These are phyloP conservation scores for Nemapogon koenigi DNA, from an alignment of 2,888 invertebrate genomes.

Conservation along the genomic window DNA sequence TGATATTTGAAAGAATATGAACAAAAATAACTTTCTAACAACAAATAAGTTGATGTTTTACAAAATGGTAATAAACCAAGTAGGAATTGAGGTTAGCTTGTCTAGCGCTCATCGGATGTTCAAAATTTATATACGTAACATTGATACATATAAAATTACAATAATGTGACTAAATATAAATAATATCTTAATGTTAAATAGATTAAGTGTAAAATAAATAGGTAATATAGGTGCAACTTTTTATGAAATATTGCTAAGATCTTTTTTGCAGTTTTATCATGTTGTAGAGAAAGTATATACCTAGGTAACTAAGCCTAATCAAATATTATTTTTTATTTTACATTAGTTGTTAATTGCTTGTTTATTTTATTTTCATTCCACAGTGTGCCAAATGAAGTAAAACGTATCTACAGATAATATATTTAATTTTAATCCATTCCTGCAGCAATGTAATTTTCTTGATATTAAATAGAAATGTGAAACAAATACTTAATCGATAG, in stretches of 20 bases:
- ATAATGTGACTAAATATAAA: constrained; percentile 62
- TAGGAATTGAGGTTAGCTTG: no score
- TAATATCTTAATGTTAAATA: constrained; percentile 56
- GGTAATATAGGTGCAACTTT: constrained; percentile 53
- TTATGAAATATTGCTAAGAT: constrained; percentile 43
- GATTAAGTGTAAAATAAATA: constrained; percentile 59
- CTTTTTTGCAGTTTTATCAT: no score
- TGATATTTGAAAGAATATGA: constrained; percentile 1
- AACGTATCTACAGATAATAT: no score
- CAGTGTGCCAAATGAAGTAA: constrained; percentile 46
- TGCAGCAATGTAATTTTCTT: background rate
- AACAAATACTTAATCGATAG: no score
- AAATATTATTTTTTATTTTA: no score
- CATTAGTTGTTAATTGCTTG: no score
- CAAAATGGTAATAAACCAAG: no score
- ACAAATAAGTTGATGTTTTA: no score
- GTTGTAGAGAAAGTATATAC: no score
- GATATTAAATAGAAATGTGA: no score
- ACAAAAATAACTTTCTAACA: background rate
- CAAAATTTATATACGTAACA: constrained; percentile 66
- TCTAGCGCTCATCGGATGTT: constrained; percentile 57
- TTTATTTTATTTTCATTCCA: constrained; percentile 40
- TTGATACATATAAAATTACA: constrained; percentile 61
- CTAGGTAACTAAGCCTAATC: no score
- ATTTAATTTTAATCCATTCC: constrained; percentile 4